Evolutionary conservation across 2,888 invertebrate species (phyloP).

Genomic region (Eretmocerus hayati): DNA sequence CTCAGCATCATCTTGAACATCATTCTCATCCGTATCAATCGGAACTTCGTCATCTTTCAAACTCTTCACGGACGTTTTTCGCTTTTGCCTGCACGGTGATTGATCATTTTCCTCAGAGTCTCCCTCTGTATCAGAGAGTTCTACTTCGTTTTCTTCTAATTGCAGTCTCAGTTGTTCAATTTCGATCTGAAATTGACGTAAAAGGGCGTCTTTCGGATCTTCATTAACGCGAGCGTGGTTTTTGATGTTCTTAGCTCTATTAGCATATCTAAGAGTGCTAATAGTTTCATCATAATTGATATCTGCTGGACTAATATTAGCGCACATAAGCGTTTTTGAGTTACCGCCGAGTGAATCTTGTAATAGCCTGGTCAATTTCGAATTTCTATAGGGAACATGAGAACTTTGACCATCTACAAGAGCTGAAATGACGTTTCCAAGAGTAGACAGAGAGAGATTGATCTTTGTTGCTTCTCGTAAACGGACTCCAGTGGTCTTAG

Average conservation of each 20-base stretch:
- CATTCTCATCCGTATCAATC: background rate
- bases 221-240: slow-evolving; percentile 94
- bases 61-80: background rate
- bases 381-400: slow-evolving; percentile 97
- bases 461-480: slow-evolving; percentile 97
- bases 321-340: slow-evolving; percentile 93
- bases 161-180: slow-evolving; percentile 86
- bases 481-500: slow-evolving; percentile 87
- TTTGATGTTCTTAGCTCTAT: slow-evolving; percentile 94
- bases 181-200: slow-evolving; percentile 93
- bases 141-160: slow-evolving; percentile 60
- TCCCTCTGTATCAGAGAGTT: slow-evolving; percentile 41
- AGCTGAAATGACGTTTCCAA: slow-evolving; percentile 98
- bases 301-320: slow-evolving; percentile 95
- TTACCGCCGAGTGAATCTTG: slow-evolving; percentile 98
- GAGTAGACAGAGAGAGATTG: slow-evolving; percentile 91
- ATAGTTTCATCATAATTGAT: slow-evolving; percentile 96
- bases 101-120: slow-evolving; percentile 49
- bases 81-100: slow-evolving; percentile 33
- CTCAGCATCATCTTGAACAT: too few relatives aligned
- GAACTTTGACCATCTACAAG: slow-evolving; percentile 94
- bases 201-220: slow-evolving; percentile 92
- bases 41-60: background rate
- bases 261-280: slow-evolving; percentile 93
- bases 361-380: slow-evolving; percentile 86